A percentile compares a stretch with the other conserved stretches of the same genome.
Evolutionary conservation across 2,888 invertebrate genomes (phyloP).

Genomic region (Anoncus sp.): DNA sequence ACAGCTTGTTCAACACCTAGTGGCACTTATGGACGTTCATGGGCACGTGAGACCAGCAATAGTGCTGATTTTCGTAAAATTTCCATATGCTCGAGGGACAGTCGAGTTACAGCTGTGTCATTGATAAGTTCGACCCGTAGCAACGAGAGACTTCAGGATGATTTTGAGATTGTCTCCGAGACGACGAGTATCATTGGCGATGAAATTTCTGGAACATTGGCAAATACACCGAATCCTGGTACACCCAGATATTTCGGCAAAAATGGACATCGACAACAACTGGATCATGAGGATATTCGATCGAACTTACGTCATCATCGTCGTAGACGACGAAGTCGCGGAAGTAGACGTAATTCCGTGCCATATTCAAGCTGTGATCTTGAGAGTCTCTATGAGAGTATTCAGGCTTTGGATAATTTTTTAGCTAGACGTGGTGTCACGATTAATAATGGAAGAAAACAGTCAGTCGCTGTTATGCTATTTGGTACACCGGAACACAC

Average conservation of each 20-base stretch:
- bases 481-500: constrained; percentile 72
- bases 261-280: no score
- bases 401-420: constrained; percentile 75
- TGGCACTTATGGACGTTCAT: constrained; percentile 61
- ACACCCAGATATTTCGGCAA: no score
- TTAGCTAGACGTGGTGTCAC: constrained; percentile 67
- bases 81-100: constrained; percentile 73
- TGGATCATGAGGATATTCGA: neutral
- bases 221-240: constrained; percentile 55
- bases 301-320: constrained; percentile 17
- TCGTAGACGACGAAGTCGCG: constrained; percentile 22
- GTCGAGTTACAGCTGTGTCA: constrained; percentile 69
- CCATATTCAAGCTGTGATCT: constrained; percentile 73
- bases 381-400: constrained; percentile 76
- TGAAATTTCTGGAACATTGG: constrained; percentile 5
- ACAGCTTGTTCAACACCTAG: constrained; percentile 70
- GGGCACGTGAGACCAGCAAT: neutral
- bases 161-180: constrained; percentile 75
- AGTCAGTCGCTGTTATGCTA: constrained; percentile 67
- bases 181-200: constrained; percentile 65
- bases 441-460: constrained; percentile 54
- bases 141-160: constrained; percentile 74
- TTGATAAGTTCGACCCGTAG: constrained; percentile 70
- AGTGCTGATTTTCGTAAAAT: constrained; percentile 68
- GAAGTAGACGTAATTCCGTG: constrained; percentile 41